Percentiles rank a stretch among this genome's conserved stretches.
phyloP scores from a whole-genome alignment of 2,797 vertebrate species.

The Acropternis orthonyx region DNA sequence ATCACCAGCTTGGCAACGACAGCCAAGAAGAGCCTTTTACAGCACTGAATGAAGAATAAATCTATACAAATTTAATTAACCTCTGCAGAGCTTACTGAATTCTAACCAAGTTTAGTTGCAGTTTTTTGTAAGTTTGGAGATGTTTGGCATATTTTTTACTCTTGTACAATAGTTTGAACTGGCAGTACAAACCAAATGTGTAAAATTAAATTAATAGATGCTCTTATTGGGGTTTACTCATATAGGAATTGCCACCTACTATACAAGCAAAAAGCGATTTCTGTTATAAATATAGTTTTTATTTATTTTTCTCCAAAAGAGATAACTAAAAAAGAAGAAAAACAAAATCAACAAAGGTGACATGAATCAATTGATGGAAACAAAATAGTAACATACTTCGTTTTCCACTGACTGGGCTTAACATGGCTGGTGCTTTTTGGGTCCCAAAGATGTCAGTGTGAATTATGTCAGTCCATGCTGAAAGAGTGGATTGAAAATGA shows the following conservation, averaged over 20 bases:
- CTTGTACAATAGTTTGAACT: neutral
- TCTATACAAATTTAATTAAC: constrained; percentile 78
- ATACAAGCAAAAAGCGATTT: neutral
- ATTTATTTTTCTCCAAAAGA: neutral
- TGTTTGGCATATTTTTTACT: constrained; percentile 43
- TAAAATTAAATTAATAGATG: neutral
- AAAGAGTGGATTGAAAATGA: neutral
- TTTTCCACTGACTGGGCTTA: neutral
- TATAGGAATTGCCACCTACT: neutral
- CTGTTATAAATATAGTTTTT: neutral
- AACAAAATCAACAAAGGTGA: neutral
- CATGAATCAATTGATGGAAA: neutral
- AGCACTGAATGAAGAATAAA: constrained; percentile 64
- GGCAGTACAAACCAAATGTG: neutral
- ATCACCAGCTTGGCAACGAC: constrained; percentile 44
- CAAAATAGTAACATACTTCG: neutral
- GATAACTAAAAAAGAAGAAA: neutral
- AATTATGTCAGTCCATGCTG: constrained; percentile 2
- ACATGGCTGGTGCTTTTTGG: neutral
- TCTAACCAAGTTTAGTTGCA: constrained; percentile 60
- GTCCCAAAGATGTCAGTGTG: neutral
- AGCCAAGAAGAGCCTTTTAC: constrained; percentile 49
- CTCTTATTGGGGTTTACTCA: neutral
- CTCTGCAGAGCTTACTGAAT: constrained; percentile 62
- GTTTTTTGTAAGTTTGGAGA: constrained; percentile 61